Evolutionary conservation across 2,797 vertebrate genomes (phyloP).

Genomic region (Ctenosaura bakeri): DNA sequence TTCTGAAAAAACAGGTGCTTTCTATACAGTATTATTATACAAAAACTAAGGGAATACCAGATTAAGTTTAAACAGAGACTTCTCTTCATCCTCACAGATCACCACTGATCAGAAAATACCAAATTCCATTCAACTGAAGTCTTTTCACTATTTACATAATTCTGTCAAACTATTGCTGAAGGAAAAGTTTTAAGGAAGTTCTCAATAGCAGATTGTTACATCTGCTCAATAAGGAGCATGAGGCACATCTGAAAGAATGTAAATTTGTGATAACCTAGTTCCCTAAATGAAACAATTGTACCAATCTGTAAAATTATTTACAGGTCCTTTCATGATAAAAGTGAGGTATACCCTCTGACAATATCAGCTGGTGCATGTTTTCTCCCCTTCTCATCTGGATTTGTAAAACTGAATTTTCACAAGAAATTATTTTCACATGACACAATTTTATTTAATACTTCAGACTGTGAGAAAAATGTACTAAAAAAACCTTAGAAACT

Average conservation of each 20-base stretch:
- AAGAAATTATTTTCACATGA: neutral
- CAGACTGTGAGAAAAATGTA: neutral
- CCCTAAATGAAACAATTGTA: neutral
- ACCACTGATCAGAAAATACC: neutral
- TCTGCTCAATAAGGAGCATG: neutral
- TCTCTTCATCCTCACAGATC: neutral
- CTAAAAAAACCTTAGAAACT: neutral
- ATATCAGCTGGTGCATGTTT: neutral
- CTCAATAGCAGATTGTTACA: neutral
- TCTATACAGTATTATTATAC: neutral
- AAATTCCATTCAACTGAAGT: neutral
- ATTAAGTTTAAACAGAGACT: neutral
- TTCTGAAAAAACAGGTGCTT: neutral
- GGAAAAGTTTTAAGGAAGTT: neutral
- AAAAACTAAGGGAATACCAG: neutral
- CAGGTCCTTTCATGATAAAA: conserved; percentile 13
- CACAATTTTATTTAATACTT: neutral
- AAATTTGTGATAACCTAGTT: neutral
- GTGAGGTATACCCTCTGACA: too few species aligned
- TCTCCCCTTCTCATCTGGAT: neutral
- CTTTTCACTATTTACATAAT: neutral
- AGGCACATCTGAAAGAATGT: neutral
- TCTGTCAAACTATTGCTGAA: conserved; percentile 5
- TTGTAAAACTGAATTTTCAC: neutral
- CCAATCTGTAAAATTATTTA: neutral